These are phyloP conservation scores for Sigmodon hispidus DNA, from an alignment of 2,113 vertebrate genomes.

Conservation along the genomic window DNA sequence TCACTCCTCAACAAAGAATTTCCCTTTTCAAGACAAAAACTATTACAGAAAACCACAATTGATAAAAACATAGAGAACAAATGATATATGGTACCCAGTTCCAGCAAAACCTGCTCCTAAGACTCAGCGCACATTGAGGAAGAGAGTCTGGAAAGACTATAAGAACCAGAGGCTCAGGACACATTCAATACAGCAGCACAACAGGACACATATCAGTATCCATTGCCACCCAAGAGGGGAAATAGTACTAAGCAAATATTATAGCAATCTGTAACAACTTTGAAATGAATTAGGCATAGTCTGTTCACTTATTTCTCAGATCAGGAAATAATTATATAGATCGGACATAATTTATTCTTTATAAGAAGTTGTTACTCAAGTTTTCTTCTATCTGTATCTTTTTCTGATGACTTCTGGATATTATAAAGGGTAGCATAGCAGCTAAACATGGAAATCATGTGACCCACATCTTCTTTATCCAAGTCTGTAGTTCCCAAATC, in stretches of 20 bases:
- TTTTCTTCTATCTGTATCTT: background rate
- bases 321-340: background rate
- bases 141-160: background rate
- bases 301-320: background rate
- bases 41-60: background rate
- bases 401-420: background rate
- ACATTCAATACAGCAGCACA: background rate
- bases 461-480: no score
- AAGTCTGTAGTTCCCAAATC: background rate
- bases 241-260: background rate
- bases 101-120: background rate
- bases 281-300: background rate
- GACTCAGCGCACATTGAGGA: background rate
- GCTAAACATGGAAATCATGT: rapidly evolving
- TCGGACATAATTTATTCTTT: background rate
- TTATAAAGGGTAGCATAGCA: background rate
- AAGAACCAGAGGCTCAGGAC: background rate
- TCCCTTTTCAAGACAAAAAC: background rate
- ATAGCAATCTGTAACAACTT: background rate
- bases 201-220: background rate
- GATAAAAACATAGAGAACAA: background rate
- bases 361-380: background rate
- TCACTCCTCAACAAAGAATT: background rate
- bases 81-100: background rate
- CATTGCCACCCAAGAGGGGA: background rate